Conservation (phyloP, 2,888 invertebrate genomes). For the Theretra japonica region DNA sequence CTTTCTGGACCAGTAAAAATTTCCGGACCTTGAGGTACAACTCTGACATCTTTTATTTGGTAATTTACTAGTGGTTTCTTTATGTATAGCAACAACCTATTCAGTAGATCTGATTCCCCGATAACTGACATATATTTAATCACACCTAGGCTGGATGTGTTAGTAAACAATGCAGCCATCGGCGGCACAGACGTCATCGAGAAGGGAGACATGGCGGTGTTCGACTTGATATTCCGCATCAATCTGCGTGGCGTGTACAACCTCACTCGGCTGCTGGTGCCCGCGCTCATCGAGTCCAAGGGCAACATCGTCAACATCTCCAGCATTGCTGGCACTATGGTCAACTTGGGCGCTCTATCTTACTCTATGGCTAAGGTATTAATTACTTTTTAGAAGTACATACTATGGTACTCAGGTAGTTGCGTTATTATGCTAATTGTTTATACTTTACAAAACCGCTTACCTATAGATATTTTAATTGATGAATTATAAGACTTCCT, state of each 20-base stretch:
- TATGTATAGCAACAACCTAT: too few species aligned
- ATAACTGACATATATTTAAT: background rate
- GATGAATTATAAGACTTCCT: too few species aligned
- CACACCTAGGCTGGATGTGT: conserved; percentile 39
- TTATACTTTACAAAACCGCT: background rate
- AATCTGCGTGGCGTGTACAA: conserved; percentile 86
- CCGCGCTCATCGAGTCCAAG: conserved; percentile 85
- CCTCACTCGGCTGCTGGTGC: conserved; percentile 87
- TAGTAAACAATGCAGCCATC: conserved; percentile 83
- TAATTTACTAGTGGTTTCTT: background rate
- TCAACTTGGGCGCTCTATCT: conserved; percentile 92
- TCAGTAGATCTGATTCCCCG: background rate
- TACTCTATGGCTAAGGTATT: conserved; percentile 94
- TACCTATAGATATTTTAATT: background rate
- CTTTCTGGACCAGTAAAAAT: too few species aligned
- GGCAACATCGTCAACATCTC: conserved; percentile 91
- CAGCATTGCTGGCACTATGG: conserved; percentile 86
- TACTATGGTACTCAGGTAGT: conserved; percentile 26
- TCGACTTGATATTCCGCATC: conserved; percentile 81
- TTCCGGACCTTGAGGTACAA: too few species aligned
- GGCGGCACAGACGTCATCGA: conserved; percentile 64
- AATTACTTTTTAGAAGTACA: too few species aligned
- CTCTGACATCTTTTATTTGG: background rate
- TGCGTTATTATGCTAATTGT: background rate
- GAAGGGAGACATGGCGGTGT: conserved; percentile 49